Conservation (phyloP, 2,113 vertebrate species). For the Physeter macrocephalus region DNA sequence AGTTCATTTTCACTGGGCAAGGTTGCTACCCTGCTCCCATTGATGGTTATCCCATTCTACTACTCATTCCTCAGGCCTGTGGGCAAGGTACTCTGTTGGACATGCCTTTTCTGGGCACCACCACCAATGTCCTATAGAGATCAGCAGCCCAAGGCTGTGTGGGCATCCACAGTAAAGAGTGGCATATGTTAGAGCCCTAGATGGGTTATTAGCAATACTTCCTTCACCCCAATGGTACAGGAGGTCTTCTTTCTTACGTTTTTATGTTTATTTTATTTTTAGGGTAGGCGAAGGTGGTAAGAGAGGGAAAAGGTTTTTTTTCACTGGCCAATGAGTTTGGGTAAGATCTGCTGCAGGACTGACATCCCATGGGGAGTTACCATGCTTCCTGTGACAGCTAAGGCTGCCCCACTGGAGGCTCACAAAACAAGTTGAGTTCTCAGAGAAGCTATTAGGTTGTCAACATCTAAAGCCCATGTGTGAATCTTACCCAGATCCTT, state of each 20-base stretch:
- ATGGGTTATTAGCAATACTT: background rate
- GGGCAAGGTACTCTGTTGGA: background rate
- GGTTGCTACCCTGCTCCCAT: background rate
- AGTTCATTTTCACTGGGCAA: too few relatives aligned
- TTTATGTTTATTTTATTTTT: background rate
- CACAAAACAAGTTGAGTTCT: background rate
- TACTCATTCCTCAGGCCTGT: rapidly evolving
- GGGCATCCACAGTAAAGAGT: background rate
- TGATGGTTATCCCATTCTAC: background rate
- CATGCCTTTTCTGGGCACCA: background rate
- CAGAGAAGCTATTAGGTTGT: background rate
- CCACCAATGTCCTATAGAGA: background rate
- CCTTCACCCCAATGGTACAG: rapidly evolving
- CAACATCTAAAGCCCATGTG: background rate
- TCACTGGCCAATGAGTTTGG: background rate
- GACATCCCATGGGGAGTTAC: too few relatives aligned
- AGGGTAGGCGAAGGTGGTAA: background rate
- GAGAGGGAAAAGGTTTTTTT: background rate
- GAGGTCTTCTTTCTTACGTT: background rate
- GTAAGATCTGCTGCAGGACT: rapidly evolving
- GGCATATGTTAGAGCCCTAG: rapidly evolving
- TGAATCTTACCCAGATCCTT: background rate
- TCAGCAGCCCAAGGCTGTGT: background rate
- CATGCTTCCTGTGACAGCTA: background rate
- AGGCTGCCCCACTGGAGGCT: too few relatives aligned